Evolutionary conservation across 2,888 invertebrate species (phyloP), one percentile per base, ranked within the genome.

Genomic region (Nomada ferruginata): DNA sequence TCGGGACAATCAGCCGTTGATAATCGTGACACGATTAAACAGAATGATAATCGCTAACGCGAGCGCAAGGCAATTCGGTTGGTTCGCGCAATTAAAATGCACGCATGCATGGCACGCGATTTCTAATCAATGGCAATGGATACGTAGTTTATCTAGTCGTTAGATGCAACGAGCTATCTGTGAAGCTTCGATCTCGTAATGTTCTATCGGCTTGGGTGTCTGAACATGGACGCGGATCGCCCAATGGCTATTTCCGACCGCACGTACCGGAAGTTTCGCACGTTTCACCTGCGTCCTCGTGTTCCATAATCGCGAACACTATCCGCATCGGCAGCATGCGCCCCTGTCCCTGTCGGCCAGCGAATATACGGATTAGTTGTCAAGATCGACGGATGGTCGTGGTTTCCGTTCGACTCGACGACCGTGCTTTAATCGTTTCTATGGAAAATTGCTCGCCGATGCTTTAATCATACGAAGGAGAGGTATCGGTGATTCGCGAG

Each of bases 191-290:
- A 74, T 70, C 77, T 73, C 64, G 68, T 47, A 52, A 79, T 64
- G 72, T 59, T 60, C 63, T 60, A 69, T 69, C 73, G 65, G 68
- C n/a, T 55, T 50, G 73, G 59, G 26, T 13, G 60, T 47, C 61
- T 59, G 69, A 71, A 79, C 78, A 61, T 76, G 76, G 52, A 76
- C 68, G 76, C 85, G 78, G 63, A 82, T 82, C 78, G 82, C 42
- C 78, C 82, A 61, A 76, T 65, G 78, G 20, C 76, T 71, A 79
- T 79, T 82, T 85, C 85, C 85, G 85, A 79, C 85, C 85, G 76
- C 85, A 64, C 79, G 69, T 72, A 75, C 75, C 85, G 85, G 85
- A 85, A 85, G 79, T 85, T 85, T 76, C 76, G 63, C 79, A 53
- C 82, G 79, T 85, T 84, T 76, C 85, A 76, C 74, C 77, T 73